Base-by-base conservation (phyloP, 2,888 invertebrate genomes). In the Brachylomia viminalis region DNA sequence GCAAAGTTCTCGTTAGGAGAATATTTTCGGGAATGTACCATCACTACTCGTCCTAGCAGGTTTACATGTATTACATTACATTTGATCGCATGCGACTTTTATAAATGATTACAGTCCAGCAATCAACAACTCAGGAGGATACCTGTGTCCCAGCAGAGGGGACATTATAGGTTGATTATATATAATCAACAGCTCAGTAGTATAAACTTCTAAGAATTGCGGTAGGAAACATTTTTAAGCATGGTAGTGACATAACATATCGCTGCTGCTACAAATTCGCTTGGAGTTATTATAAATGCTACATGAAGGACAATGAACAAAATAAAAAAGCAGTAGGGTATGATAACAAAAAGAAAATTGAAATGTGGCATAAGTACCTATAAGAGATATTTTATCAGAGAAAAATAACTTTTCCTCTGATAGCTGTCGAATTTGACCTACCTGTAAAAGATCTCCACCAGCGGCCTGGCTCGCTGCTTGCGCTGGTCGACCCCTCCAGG, bases 201-300 rank as follows among this genome's bases (percentile, higher is more conserved):
- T 66, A 17, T 8, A 33, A 52, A 73, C 42, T 52, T 47, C 10
- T 17, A 17, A 70, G n/a, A 70, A 47, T n/a, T 52, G 52, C 27
- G 17, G 49, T 42, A 23, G 64, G 61, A 30, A 68, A 61, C 15
- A 65, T 62, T 30, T 75, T 30, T 42, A 72, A 30, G 59, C 76
- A 74, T n/a, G 71, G 64, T 77, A 64, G 79, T 85, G 82, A 88
- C 81, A 82, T 69, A 78, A 77, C 42, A 64, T 67, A 80, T 82
- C 80, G 83, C 82, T 67, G 49, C 59, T 67, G 80, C 71, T 75
- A 65, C 49, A 11, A 62, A 75, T 75, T 84, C 87, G 84, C 85
- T 62, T 80, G 80, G 67, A 62, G 56, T n/a, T 56, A 45, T 72
- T n/a, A 59, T 45, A 64, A 54, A 62, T 33, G 42, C 33, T 30